Conservation (phyloP, 1,140 invertebrate species). For the Atopsyche davidsoni region DNA sequence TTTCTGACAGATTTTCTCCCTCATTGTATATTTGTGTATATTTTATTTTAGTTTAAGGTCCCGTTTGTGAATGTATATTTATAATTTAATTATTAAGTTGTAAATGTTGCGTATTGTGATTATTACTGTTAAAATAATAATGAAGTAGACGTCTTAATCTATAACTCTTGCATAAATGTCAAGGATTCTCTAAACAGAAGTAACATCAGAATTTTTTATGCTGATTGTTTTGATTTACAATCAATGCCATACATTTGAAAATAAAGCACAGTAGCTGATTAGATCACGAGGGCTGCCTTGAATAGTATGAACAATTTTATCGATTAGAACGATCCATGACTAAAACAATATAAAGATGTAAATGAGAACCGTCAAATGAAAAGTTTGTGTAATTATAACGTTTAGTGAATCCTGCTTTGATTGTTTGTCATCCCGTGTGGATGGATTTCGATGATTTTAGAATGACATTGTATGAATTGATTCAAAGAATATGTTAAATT, state of each 20-base stretch:
- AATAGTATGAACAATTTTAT: slow-evolving; percentile 1
- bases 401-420: neutral
- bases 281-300: neutral
- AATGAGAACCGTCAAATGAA: neutral
- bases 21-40: slow-evolving; percentile 3
- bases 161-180: too few relatives aligned
- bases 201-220: neutral
- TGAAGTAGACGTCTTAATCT: too few relatives aligned
- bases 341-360: slow-evolving; percentile 1
- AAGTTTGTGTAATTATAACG: neutral
- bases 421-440: neutral
- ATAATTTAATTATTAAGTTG: slow-evolving; percentile 1
- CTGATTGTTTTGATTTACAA: neutral
- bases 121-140: neutral
- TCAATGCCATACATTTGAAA: neutral
- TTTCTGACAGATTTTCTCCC: neutral
- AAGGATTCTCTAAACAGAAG: neutral
- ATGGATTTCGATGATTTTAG: slow-evolving; percentile 10
- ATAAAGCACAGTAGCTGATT: neutral
- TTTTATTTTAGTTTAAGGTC: neutral
- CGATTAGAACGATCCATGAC: too few relatives aligned
- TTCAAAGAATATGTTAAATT: slow-evolving; percentile 8
- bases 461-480: slow-evolving; percentile 12
- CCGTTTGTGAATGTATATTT: neutral
- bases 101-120: slow-evolving; percentile 5